These are phyloP conservation scores for Scaptomyza parva DNA, from an alignment of 2,888 invertebrate genomes.

Conservation along the genomic window DNA sequence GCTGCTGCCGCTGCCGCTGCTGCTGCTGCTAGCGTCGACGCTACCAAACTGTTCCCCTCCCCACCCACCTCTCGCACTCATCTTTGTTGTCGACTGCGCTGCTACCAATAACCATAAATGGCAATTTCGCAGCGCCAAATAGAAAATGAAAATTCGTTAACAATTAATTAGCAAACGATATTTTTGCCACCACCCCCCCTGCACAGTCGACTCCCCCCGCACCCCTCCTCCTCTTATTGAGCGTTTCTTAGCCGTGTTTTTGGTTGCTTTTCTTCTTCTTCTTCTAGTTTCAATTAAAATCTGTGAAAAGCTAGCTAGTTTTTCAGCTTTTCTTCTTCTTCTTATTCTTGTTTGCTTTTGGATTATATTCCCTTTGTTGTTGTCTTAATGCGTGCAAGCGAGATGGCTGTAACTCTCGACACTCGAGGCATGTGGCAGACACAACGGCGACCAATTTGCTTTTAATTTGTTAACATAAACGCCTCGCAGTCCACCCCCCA, in stretches of 20 bases:
- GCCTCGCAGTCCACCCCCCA: slow-evolving; percentile 61
- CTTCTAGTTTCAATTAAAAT: slow-evolving; percentile 25
- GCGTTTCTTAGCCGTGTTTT: slow-evolving; percentile 16
- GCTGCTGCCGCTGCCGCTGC: slow-evolving; percentile 31
- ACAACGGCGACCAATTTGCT: slow-evolving; percentile 81
- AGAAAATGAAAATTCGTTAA: slow-evolving; percentile 77
- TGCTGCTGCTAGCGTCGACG: slow-evolving; percentile 48
- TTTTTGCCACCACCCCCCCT: slow-evolving; percentile 4
- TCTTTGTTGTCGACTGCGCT: too few relatives aligned
- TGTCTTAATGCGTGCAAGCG: slow-evolving; percentile 35
- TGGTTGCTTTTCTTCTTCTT: slow-evolving; percentile 13
- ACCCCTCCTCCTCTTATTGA: background rate
- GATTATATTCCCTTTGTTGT: background rate
- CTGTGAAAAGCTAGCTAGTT: background rate
- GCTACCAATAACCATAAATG: slow-evolving; percentile 72
- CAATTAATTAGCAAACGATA: slow-evolving; percentile 71
- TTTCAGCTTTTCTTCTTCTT: background rate
- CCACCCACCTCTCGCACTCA: too few relatives aligned
- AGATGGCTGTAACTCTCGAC: slow-evolving; percentile 21
- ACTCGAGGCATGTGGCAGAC: slow-evolving; percentile 49
- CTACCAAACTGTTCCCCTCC: slow-evolving; percentile 4
- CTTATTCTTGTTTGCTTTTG: background rate
- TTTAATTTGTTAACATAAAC: slow-evolving; percentile 84
- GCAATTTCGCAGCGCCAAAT: slow-evolving; percentile 71
- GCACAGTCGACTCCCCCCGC: background rate